Percentiles rank a stretch among this genome's conserved stretches.
Conservation (phyloP, 2,797 vertebrate genomes). For the Sebastes taczanowskii region DNA sequence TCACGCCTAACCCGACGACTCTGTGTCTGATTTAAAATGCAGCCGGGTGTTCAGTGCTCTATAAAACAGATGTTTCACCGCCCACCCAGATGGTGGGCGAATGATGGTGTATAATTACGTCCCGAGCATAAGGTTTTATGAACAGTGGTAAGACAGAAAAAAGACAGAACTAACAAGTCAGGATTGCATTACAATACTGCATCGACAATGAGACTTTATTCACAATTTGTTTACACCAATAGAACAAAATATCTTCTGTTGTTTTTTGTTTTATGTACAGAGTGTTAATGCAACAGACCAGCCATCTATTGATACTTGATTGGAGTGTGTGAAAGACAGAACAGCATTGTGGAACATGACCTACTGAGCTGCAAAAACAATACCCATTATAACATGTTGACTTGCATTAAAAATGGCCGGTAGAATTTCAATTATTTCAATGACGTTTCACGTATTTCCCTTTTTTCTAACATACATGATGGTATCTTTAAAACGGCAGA, state of each 20-base stretch:
- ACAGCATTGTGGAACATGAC: background rate
- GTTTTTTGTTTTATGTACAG: constrained; percentile 78
- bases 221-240: constrained; percentile 81
- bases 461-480: background rate
- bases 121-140: background rate
- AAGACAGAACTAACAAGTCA: constrained; percentile 15
- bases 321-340: constrained; percentile 2
- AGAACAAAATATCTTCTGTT: constrained; percentile 87
- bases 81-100: constrained; percentile 18
- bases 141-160: background rate
- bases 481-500: background rate
- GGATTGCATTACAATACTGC: constrained; percentile 68
- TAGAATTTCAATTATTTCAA: background rate
- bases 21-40: constrained; percentile 8
- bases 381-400: background rate
- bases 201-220: constrained; percentile 86
- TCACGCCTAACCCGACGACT: background rate
- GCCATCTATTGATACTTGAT: constrained; percentile 32
- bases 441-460: background rate
- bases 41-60: background rate
- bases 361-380: background rate
- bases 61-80: constrained; percentile 35
- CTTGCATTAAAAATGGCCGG: background rate
- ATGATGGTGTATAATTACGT: background rate
- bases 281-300: constrained; percentile 41